These are phyloP conservation scores for Cremastinae sp. DNA, from an alignment of 2,888 invertebrate species.

Conservation along the genomic window DNA sequence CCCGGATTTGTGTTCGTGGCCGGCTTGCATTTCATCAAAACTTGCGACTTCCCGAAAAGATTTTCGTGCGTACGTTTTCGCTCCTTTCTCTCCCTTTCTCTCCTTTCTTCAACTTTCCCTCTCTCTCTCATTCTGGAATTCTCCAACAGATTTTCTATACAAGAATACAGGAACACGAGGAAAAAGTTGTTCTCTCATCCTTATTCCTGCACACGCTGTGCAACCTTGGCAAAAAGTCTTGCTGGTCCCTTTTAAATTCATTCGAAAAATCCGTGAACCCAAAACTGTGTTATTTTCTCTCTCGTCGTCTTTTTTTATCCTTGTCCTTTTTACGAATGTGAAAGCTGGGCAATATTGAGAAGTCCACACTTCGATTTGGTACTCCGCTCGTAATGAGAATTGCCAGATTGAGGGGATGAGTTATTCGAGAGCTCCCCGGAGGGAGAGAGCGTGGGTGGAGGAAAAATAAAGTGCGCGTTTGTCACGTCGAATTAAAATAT, in stretches of 20 bases:
- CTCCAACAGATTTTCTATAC: too few species aligned
- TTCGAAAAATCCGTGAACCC: constrained; percentile 19
- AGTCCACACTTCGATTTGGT: constrained; percentile 3
- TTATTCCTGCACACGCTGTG: too few species aligned
- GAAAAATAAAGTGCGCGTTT: too few species aligned
- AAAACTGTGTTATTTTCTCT: too few species aligned
- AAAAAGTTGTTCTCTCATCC: too few species aligned
- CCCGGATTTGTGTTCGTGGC: constrained; percentile 4
- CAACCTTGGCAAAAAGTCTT: too few species aligned
- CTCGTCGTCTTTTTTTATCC: too few species aligned
- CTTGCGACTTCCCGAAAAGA: constrained; percentile 65
- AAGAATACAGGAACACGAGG: too few species aligned
- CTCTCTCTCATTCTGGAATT: background rate
- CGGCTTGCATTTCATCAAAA: constrained; percentile 72
- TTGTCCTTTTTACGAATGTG: constrained; percentile 30
- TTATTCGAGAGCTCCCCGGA: constrained; percentile 1
- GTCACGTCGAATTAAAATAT: too few species aligned
- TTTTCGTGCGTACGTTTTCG: background rate
- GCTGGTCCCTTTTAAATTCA: too few species aligned
- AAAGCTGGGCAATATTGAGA: constrained; percentile 43
- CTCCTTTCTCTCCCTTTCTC: constrained; percentile 2
- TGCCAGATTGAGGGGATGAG: constrained; percentile 1
- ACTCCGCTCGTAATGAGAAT: constrained; percentile 34
- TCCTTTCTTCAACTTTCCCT: background rate
- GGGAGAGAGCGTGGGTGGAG: background rate